Evolutionary conservation across 2,888 invertebrate species (phyloP).

Genomic region (Hetaerina titia): DNA sequence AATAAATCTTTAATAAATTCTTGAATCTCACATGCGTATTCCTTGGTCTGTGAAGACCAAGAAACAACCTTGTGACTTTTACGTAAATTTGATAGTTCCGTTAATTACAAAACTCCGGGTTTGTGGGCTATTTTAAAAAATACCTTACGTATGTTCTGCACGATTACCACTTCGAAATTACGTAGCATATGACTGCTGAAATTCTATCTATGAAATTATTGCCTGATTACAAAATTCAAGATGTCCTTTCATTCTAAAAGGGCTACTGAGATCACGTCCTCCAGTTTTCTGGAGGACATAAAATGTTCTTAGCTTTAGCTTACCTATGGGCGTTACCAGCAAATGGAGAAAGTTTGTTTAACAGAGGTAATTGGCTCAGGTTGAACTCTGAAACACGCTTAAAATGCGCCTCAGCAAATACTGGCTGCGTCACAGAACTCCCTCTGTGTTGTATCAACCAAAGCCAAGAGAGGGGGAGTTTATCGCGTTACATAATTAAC

Average conservation of each 20-base stretch:
- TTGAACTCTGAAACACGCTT: constrained; percentile 8
- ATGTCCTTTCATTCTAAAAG: not conserved
- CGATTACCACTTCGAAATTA: not conserved
- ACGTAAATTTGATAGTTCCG: no score
- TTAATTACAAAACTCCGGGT: no score
- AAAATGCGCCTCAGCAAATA: not conserved
- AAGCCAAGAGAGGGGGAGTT: not conserved
- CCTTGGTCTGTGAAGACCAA: no score
- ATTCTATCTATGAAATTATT: not conserved
- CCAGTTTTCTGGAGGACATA: not conserved
- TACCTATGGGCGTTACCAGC: not conserved
- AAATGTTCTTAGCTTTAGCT: not conserved
- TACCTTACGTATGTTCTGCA: not conserved
- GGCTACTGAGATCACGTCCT: not conserved
- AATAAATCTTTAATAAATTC: no score
- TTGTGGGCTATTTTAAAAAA: no score
- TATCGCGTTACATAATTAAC: no score
- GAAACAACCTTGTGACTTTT: no score
- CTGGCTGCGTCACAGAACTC: not conserved
- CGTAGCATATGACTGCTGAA: not conserved
- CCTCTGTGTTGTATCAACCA: not conserved
- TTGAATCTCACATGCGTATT: no score
- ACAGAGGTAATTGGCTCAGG: not conserved
- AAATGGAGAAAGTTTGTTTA: constrained; percentile 40
- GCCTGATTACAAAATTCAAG: constrained; percentile 9